phyloP scores from a whole-genome alignment of 2,113 vertebrate species.

The Oreochromis tanganicae region DNA sequence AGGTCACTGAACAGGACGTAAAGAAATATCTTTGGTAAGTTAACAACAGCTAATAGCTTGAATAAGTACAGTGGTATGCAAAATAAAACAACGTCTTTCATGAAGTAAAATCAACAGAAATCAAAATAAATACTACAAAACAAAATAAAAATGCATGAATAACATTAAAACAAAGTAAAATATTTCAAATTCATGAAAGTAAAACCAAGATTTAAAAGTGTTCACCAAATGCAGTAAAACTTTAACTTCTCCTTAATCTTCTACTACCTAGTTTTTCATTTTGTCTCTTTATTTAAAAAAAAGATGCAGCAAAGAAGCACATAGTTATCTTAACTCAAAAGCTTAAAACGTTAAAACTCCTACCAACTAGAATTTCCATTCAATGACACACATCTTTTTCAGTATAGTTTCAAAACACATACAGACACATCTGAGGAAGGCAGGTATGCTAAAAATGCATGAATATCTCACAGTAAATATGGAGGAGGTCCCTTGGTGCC shows the following conservation, averaged over 20 bases:
- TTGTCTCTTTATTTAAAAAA: background rate
- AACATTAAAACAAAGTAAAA: background rate
- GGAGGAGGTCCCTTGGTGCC: background rate
- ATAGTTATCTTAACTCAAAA: background rate
- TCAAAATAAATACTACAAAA: background rate
- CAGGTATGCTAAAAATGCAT: constrained; percentile 32
- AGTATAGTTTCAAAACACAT: background rate
- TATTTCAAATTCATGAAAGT: background rate
- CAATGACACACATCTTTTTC: background rate
- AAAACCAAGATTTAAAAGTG: background rate
- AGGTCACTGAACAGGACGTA: background rate
- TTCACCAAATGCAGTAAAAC: background rate
- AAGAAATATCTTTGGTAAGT: background rate
- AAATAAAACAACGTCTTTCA: background rate
- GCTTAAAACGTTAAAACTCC: background rate
- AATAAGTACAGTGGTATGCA: too few relatives aligned
- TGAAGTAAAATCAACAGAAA: background rate
- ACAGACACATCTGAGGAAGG: background rate
- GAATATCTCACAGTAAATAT: constrained; percentile 48
- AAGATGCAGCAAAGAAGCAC: background rate
- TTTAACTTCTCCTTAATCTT: background rate
- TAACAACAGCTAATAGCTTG: background rate
- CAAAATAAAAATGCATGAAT: background rate
- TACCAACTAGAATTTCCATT: background rate
- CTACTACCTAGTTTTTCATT: background rate